Conservation (phyloP, 2,797 vertebrate species). For the Monodelphis domestica region DNA sequence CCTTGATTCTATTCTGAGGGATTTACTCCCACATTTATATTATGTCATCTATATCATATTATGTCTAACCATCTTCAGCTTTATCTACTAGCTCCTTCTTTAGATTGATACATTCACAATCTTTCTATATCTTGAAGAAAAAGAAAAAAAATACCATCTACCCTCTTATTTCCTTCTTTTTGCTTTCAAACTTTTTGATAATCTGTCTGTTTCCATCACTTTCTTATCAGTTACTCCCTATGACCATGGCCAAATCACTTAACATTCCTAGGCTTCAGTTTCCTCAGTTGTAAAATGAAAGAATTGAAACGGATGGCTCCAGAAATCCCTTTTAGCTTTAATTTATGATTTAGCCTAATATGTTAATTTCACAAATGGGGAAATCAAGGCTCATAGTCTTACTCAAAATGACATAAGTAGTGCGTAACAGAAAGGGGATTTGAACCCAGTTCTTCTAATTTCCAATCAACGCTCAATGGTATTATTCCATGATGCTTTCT, state of each 20-base stretch:
- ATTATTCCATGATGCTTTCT: neutral
- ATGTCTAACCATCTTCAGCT: neutral
- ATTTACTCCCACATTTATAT: neutral
- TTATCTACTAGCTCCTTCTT: neutral
- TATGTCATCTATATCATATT: too few relatives aligned
- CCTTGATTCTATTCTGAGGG: slow-evolving; percentile 2
- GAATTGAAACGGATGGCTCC: neutral
- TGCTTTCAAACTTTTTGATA: neutral
- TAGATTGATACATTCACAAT: neutral
- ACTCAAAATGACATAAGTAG: neutral
- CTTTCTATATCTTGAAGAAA: slow-evolving; percentile 5
- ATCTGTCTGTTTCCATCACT: neutral
- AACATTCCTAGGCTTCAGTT: neutral
- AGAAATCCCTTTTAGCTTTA: neutral
- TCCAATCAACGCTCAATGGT: too few relatives aligned
- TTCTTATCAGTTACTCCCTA: neutral
- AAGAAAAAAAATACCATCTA: neutral
- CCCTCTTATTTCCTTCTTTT: neutral
- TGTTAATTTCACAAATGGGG: neutral
- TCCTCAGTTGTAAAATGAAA: neutral
- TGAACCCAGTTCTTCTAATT: neutral
- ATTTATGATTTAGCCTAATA: neutral
- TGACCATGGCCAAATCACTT: neutral
- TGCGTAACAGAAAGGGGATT: neutral
- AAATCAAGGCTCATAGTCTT: neutral